Conservation (phyloP, 2,113 vertebrate genomes). For the Hoplias malabaricus region DNA sequence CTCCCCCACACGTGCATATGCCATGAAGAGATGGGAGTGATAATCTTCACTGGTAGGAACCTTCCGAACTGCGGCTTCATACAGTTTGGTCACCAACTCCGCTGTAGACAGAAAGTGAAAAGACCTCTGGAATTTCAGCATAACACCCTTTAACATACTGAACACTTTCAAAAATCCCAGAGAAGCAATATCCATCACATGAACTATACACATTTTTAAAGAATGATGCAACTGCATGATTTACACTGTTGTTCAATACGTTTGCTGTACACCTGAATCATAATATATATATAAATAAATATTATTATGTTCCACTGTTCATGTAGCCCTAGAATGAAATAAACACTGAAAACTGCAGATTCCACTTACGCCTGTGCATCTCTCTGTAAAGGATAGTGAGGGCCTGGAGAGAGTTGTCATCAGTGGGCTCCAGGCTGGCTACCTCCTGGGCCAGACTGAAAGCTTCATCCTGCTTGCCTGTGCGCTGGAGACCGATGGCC, state of each 20-base stretch:
- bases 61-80: slow-evolving; percentile 96
- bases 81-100: slow-evolving; percentile 95
- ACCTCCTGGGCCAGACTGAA: slow-evolving; percentile 93
- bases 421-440: slow-evolving; percentile 89
- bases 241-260: too few relatives aligned
- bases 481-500: slow-evolving; percentile 95
- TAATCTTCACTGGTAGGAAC: slow-evolving; percentile 97
- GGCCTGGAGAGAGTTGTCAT: slow-evolving; percentile 96
- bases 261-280: too few relatives aligned
- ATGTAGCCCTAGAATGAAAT: neutral
- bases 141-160: too few relatives aligned
- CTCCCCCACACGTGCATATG: slow-evolving; percentile 95
- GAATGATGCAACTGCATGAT: too few relatives aligned
- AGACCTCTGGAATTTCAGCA: neutral
- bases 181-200: too few relatives aligned
- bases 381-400: slow-evolving; percentile 96
- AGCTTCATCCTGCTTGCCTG: slow-evolving; percentile 95
- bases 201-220: too few relatives aligned
- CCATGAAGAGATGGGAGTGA: slow-evolving; percentile 99
- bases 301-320: neutral
- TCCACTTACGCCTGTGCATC: slow-evolving; percentile 92
- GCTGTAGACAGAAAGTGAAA: slow-evolving; percentile 70
- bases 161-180: too few relatives aligned
- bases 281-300: too few relatives aligned
- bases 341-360: neutral